These are phyloP conservation scores for Steatocranus sp. DNA, from an alignment of 2,797 vertebrate species.

Conservation along the genomic window DNA sequence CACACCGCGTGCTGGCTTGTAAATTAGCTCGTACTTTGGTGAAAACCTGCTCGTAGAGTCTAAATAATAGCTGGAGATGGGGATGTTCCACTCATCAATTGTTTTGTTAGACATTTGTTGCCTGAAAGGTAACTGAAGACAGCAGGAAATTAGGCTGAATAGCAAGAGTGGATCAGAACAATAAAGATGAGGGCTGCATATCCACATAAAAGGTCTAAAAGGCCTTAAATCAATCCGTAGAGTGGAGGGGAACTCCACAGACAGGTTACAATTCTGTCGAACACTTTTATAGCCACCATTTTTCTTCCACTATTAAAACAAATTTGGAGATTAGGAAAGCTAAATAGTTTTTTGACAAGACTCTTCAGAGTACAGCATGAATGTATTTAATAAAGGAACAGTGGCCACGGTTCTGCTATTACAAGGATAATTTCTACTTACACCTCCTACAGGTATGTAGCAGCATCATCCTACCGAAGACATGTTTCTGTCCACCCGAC, in stretches of 20 bases:
- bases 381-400: neutral
- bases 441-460: neutral
- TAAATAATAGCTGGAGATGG: neutral
- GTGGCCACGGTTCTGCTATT: neutral
- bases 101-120: neutral
- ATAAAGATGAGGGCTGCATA: neutral
- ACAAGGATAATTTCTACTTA: neutral
- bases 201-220: neutral
- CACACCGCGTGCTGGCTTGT: neutral
- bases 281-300: neutral
- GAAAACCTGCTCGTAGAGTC: neutral
- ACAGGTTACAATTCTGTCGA: neutral
- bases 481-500: neutral
- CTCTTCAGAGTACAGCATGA: neutral
- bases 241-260: neutral
- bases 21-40: neutral
- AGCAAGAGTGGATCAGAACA: neutral
- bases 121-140: neutral
- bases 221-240: neutral
- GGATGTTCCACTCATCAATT: neutral
- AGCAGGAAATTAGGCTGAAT: neutral
- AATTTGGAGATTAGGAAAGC: neutral
- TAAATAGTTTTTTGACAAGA: neutral
- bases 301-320: neutral
- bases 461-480: slow-evolving; percentile 7